A percentile compares a stretch with the other conserved stretches of the same genome.
Evolutionary conservation across 2,888 invertebrate genomes (phyloP).

Genomic region (Drosophila heteroneura): DNA sequence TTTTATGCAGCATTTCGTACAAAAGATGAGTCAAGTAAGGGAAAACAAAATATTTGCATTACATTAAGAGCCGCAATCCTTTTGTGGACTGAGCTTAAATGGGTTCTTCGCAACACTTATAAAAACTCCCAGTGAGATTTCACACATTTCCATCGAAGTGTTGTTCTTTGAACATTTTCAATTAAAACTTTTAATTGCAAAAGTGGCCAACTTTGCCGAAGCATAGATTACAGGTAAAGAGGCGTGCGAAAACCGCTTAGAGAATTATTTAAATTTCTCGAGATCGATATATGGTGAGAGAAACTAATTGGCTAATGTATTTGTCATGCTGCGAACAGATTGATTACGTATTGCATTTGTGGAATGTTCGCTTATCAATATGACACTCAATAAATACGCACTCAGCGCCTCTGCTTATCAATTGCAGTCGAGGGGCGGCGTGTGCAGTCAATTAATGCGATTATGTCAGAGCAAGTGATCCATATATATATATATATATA

Average conservation of each 20-base stretch:
- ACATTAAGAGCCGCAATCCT: neutral
- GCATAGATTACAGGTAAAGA: constrained; percentile 1
- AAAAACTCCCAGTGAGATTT: constrained; percentile 10
- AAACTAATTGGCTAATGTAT: constrained; percentile 6
- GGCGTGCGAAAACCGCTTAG: neutral
- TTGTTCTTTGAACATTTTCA: constrained; percentile 54
- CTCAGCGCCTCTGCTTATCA: neutral
- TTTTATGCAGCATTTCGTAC: neutral
- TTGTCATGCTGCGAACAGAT: constrained; percentile 17
- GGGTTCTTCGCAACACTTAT: constrained; percentile 6
- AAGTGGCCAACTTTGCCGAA: constrained; percentile 1
- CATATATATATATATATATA: neutral
- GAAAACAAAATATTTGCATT: constrained; percentile 1
- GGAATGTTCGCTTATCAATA: constrained; percentile 20
- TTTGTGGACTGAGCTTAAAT: constrained; percentile 3
- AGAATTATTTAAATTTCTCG: neutral
- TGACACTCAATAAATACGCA: neutral
- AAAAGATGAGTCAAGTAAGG: neutral
- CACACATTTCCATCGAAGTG: constrained; percentile 20
- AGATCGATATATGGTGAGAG: neutral
- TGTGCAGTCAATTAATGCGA: constrained; percentile 19
- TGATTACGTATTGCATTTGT: neutral
- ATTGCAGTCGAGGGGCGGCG: neutral
- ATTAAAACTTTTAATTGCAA: constrained; percentile 73
- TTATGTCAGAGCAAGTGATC: constrained; percentile 44